phyloP scores from a whole-genome alignment of 2,888 invertebrate species.

The Diaperis boleti region DNA sequence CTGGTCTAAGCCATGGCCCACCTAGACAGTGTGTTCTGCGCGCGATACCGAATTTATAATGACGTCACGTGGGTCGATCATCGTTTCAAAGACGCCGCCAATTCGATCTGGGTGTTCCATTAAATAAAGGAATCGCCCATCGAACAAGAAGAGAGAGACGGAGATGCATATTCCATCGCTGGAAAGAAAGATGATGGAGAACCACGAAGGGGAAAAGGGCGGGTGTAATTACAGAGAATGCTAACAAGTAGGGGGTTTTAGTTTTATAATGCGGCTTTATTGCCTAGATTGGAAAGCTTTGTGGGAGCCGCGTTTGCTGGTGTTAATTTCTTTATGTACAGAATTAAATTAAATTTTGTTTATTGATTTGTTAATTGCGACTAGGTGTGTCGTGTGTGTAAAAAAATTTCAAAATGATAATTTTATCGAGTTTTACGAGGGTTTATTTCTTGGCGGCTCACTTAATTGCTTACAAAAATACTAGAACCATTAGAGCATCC shows the following conservation, averaged over 20 bases:
- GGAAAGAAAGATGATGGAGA: background rate
- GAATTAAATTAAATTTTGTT: slow-evolving; percentile 29
- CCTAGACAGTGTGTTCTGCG: slow-evolving; percentile 39
- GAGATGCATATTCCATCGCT: background rate
- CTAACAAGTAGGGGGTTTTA: slow-evolving; percentile 61
- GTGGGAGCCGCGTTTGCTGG: slow-evolving; percentile 36
- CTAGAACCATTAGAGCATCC: slow-evolving; percentile 16
- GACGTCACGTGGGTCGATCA: slow-evolving; percentile 58
- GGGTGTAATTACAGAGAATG: slow-evolving; percentile 57
- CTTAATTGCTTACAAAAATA: slow-evolving; percentile 12
- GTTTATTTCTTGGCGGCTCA: background rate
- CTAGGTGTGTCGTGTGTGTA: background rate
- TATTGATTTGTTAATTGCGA: slow-evolving; percentile 44
- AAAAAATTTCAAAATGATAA: slow-evolving; percentile 5
- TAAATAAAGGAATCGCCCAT: slow-evolving; percentile 63
- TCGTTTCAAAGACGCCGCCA: slow-evolving; percentile 64
- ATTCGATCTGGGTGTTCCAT: slow-evolving; percentile 66
- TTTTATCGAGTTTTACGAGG: slow-evolving; percentile 15
- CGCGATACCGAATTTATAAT: slow-evolving; percentile 36
- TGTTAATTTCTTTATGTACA: slow-evolving; percentile 35
- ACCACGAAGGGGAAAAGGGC: slow-evolving; percentile 48
- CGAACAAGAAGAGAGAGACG: slow-evolving; percentile 41
- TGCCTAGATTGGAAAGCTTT: slow-evolving; percentile 45
- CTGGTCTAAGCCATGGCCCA: slow-evolving; percentile 44
- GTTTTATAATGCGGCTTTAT: slow-evolving; percentile 55